These are phyloP conservation scores for Clusia tigrina DNA, from an alignment of 2,888 invertebrate species.

Conservation along the genomic window DNA sequence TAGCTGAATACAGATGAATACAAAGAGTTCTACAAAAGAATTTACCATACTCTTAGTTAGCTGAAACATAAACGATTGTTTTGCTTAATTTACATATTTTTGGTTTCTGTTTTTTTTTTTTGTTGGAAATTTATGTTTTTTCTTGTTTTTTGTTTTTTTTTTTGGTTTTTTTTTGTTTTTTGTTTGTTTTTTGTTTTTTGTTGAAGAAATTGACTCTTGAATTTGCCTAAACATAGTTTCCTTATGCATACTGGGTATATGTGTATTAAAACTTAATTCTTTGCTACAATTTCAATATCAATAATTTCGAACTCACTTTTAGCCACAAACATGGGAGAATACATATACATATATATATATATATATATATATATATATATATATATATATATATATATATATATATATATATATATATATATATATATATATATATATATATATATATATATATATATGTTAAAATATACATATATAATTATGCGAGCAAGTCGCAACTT, in stretches of 20 bases:
- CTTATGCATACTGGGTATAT: background rate
- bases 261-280: background rate
- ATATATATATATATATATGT: background rate
- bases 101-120: background rate
- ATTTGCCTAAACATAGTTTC: background rate
- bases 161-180: background rate
- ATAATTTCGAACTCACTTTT: no score
- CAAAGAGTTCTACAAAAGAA: background rate
- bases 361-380: background rate
- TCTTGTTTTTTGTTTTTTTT: background rate
- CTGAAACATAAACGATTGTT: background rate
- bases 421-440: conserved; percentile 7
- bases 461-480: no score
- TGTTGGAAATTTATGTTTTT: background rate
- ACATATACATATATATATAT: conserved; percentile 15
- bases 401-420: background rate
- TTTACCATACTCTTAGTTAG: background rate
- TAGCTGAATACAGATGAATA: background rate
- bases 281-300: no score
- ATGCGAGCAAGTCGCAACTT: no score
- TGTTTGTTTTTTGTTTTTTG: conserved; percentile 29
- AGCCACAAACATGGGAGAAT: conserved; percentile 4
- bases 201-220: background rate
- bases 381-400: background rate
- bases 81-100: background rate